Conservation (phyloP, 2,113 vertebrate species). For the Telmatochromis brichardi region DNA sequence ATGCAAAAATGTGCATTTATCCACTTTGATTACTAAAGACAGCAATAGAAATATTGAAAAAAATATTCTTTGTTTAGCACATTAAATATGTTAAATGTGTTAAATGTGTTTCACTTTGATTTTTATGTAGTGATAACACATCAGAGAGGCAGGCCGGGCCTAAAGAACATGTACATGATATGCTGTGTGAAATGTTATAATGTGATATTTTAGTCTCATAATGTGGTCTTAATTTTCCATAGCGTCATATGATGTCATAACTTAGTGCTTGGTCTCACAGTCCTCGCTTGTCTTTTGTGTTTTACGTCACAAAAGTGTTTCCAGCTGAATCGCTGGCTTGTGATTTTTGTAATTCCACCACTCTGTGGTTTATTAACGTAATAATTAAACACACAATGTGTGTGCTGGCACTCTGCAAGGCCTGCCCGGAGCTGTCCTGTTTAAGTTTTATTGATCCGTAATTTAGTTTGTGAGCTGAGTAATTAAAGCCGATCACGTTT, state of each 20-base stretch:
- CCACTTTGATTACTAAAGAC: background rate
- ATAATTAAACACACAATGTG: constrained; percentile 1
- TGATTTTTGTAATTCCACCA: background rate
- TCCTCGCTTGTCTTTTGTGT: background rate
- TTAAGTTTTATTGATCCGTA: constrained; percentile 22
- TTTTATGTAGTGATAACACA: background rate
- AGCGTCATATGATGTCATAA: background rate
- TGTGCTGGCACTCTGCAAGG: background rate
- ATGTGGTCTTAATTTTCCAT: background rate
- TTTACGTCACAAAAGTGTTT: background rate
- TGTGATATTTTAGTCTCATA: background rate
- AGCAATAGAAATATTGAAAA: background rate
- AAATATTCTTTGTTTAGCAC: background rate
- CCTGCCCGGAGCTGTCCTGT: background rate
- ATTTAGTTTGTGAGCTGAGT: background rate
- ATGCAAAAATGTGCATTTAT: background rate
- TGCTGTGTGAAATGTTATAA: background rate
- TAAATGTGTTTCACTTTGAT: background rate
- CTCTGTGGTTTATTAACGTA: background rate
- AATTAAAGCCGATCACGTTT: constrained; percentile 1
- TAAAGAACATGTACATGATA: background rate
- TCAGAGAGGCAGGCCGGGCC: accelerated
- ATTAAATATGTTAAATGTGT: background rate
- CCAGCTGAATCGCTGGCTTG: background rate
- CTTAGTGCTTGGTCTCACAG: background rate